These are phyloP conservation scores for Turnix velox DNA, from an alignment of 2,113 vertebrate genomes.

Conservation along the genomic window DNA sequence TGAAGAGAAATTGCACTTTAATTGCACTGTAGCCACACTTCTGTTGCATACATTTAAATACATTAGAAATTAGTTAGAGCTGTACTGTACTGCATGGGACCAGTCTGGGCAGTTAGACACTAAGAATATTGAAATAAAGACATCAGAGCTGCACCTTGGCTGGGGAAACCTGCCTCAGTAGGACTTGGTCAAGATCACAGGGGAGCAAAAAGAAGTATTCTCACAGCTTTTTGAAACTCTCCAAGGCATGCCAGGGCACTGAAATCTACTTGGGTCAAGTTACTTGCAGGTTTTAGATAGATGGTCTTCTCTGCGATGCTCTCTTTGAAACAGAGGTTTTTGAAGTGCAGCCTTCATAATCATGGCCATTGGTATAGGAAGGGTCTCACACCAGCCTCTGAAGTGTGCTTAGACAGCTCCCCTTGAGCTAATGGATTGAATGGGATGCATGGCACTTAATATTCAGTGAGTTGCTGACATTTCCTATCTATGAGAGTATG, in stretches of 20 bases:
- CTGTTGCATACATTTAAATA: slow-evolving; percentile 73
- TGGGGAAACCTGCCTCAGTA: background rate
- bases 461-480: background rate
- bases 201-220: background rate
- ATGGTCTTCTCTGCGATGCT: background rate
- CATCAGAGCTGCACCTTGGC: slow-evolving; percentile 3
- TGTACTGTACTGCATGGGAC: slow-evolving; percentile 19
- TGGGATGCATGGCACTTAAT: background rate
- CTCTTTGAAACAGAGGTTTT: background rate
- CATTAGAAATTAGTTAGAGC: slow-evolving; percentile 63
- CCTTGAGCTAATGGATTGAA: background rate
- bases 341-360: background rate
- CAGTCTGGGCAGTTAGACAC: slow-evolving; percentile 49
- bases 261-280: background rate
- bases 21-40: slow-evolving; percentile 69
- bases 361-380: fast-evolving
- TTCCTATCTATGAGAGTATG: background rate
- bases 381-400: background rate
- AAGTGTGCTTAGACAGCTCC: background rate
- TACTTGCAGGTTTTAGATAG: background rate
- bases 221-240: background rate
- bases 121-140: slow-evolving; percentile 13
- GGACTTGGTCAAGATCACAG: background rate
- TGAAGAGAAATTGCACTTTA: slow-evolving; percentile 72
- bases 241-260: background rate